Base-by-base conservation (phyloP, 1,140 invertebrate species). In the Bombus fervidus region DNA sequence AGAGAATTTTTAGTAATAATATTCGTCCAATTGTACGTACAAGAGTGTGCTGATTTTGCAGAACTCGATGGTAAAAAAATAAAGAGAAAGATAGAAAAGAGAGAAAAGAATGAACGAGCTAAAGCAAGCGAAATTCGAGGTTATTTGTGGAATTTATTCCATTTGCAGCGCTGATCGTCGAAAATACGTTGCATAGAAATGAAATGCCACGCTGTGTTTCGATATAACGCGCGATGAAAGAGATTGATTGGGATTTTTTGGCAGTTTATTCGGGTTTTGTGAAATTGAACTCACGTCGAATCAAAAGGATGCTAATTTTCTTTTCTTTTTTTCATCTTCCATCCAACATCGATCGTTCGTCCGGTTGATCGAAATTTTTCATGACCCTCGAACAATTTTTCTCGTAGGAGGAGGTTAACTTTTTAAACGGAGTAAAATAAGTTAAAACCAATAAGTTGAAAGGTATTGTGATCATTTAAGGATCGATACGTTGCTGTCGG, bases 231-330 rank as follows among this genome's bases (percentile, higher is more conserved):
- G 12, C 47, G 34, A 59, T 28, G 53, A 18, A 8, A 76, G 28
- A 59, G 37, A 53, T 76, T 59, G 74, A 76, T 76, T 59, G 74
- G 34, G 25, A 18, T 28, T 59, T 59, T 76, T 76, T 76, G 12
- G 10, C 9, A 37, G 53, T 57, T 76, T 57, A 39, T 76, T 76
- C 53, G 53, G 39, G 13, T 25, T 18, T 59, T 25, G 47, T n/a
- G 74, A 37, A 28, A 76, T 76, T 37, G 34, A 39, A 59, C 53
- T 25, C 8, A 22, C 31, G 41, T 34, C 12, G 25, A 53, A 59
- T 28, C 25, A 39, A 37, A 59, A 41, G 25, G 2, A 37, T 43
- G 43, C 41, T 9, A 15, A 10, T 31, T 22, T 31, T 1, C 15
- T 31, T 72, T n/a, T 72, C 3, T n/a, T 15, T 10, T 1, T 4